Evolutionary conservation across 2,797 vertebrate genomes (phyloP), one percentile per base, ranked within the genome.

Genomic region (Rhynchonycteris naso): DNA sequence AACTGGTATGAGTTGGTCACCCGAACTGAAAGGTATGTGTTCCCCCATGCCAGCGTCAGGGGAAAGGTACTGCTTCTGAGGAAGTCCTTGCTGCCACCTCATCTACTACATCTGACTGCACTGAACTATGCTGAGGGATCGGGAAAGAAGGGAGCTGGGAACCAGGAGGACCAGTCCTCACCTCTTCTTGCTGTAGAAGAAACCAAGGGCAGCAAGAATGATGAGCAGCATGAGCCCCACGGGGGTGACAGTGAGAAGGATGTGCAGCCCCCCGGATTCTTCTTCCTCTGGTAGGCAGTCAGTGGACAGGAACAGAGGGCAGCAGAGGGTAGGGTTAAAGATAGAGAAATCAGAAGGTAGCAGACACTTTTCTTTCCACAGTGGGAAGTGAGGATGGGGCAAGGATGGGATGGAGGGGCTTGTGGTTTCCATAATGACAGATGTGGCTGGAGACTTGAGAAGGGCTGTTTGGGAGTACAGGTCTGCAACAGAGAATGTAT

Each of bases 101-200:
- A 15, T 33, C 52, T 69, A 1, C 7, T 43, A 2, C n/a, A 16
- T n/a, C 26, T 21, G 9, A 66, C 4, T 52, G 59, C 43, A 61
- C 47, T 24, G 76, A 69, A 50, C 30, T 35, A 18, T 0, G 19
- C 22, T 3, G 59, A 76, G 18, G 74, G 26, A 21, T 43, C 13
- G 7, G 33, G 79, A 12, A 30, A 47, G 58, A 15, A 47, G 26
- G n/a, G 54, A 14, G 26, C 13, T 14, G n/a, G 69, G 65, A 63
- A 18, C 8, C 3, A 11, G 30, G 13, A 47, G 22, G 85, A 22
- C 28, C 28, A 28, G 33, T 81, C 56, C n/a, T 95, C 35, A 99
- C 98, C 98, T 98, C 86, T 98, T 98, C 95, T 96, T 98, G 91
- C 98, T 96, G 82, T 98, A 98, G 95, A 98, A 97, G 97, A 98